Conservation (phyloP, 2,888 invertebrate genomes). For the Pogonocherus hispidulus region DNA sequence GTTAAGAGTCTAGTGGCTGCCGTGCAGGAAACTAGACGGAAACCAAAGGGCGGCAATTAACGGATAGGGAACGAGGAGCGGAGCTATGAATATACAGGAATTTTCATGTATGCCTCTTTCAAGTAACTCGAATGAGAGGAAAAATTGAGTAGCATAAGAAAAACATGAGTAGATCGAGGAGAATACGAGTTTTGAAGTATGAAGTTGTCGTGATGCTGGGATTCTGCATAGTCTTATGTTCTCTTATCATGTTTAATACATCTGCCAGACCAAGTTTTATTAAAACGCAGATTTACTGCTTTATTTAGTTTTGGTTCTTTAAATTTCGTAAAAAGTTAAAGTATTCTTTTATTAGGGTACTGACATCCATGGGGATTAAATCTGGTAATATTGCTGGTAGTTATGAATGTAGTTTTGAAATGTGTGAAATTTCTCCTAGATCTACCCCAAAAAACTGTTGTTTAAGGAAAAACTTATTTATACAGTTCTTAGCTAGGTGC, state of each 20-base stretch:
- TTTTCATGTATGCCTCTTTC: slow-evolving; percentile 48
- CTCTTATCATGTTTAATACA: too few relatives aligned
- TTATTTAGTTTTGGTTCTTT: too few relatives aligned
- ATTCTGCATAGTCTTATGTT: too few relatives aligned
- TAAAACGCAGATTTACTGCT: too few relatives aligned
- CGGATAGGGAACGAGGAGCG: slow-evolving; percentile 35
- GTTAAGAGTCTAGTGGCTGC: slow-evolving; percentile 77
- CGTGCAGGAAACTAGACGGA: slow-evolving; percentile 76
- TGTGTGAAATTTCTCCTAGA: too few relatives aligned
- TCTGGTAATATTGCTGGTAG: too few relatives aligned
- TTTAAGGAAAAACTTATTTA: neutral
- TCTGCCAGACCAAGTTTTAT: too few relatives aligned
- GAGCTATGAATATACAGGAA: slow-evolving; percentile 44
- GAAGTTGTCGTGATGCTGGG: too few relatives aligned
- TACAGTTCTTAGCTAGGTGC: neutral
- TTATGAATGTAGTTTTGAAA: too few relatives aligned
- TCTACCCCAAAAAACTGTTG: neutral
- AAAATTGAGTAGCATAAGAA: neutral
- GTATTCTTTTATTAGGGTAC: too few relatives aligned
- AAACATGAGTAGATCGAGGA: neutral
- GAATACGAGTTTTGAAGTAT: neutral
- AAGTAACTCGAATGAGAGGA: slow-evolving; percentile 5
- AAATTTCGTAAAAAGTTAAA: too few relatives aligned
- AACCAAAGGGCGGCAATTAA: slow-evolving; percentile 67
- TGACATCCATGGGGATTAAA: too few relatives aligned